Conservation (phyloP, 2,797 vertebrate genomes). For the Pseudotriccus pelzelni region DNA sequence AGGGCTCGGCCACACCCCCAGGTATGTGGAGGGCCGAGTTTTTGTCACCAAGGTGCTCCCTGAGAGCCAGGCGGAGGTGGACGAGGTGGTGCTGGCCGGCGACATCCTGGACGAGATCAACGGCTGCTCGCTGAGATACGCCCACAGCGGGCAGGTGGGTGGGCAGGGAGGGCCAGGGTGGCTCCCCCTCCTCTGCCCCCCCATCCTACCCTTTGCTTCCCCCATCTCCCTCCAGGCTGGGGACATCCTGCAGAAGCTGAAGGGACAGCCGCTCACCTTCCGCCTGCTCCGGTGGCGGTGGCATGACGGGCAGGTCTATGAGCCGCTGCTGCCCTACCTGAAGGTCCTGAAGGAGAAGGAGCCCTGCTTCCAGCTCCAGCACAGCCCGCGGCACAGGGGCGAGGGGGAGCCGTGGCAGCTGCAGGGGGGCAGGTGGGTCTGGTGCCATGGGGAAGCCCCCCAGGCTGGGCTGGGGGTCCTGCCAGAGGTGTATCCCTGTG, state of each 20-base stretch:
- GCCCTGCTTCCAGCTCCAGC: conserved; percentile 72
- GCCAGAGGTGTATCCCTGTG: fast-evolving
- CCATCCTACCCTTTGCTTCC: not conserved
- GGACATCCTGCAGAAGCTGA: conserved; percentile 75
- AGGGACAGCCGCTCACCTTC: conserved; percentile 75
- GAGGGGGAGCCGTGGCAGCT: conserved; percentile 58
- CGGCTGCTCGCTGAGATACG: conserved; percentile 80
- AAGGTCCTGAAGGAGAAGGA: conserved; percentile 77
- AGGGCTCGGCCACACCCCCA: not conserved
- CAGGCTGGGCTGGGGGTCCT: not conserved
- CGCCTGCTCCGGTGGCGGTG: conserved; percentile 76
- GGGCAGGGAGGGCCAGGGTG: not conserved
- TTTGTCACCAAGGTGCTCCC: conserved; percentile 79
- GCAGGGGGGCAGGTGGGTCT: conserved; percentile 76
- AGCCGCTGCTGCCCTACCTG: conserved; percentile 79
- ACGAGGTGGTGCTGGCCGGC: conserved; percentile 76
- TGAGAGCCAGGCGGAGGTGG: conserved; percentile 78
- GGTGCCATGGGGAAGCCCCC: not conserved
- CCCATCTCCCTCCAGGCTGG: conserved; percentile 69
- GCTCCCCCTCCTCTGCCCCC: not conserved
- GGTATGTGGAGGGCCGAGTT: conserved; percentile 79
- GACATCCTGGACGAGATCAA: conserved; percentile 87
- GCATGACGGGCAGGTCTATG: conserved; percentile 70
- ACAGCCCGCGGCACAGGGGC: not conserved
- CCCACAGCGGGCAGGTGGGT: conserved; percentile 78